phyloP scores from a whole-genome alignment of 2,113 vertebrate species.

The Neomonachus schauinslandi region DNA sequence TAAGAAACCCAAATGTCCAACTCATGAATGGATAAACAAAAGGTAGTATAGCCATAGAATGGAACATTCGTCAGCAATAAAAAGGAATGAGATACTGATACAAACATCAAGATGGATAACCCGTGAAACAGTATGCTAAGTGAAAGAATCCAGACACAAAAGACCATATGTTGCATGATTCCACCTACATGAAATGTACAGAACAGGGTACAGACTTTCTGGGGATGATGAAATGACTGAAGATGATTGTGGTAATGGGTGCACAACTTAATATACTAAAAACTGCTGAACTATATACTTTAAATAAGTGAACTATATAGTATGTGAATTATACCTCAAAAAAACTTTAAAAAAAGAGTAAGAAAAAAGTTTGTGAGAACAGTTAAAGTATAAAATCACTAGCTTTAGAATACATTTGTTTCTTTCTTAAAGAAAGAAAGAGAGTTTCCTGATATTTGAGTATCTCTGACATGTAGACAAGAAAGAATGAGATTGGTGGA shows the following conservation, averaged over 20 bases:
- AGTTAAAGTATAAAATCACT: constrained; percentile 4
- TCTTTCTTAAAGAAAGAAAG: neutral
- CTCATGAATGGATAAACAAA: constrained; percentile 4
- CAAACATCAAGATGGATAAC: neutral
- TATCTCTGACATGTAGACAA: constrained; percentile 41
- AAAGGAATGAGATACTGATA: constrained; percentile 27
- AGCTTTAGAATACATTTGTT: neutral
- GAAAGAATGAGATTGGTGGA: neutral
- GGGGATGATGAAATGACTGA: constrained; percentile 16
- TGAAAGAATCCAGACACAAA: constrained; percentile 16
- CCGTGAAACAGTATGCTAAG: neutral
- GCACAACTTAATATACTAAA: constrained; percentile 38
- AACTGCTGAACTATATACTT: neutral
- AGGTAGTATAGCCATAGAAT: neutral
- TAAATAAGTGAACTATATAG: neutral
- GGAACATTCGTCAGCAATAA: constrained; percentile 38
- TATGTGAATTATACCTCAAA: constrained; percentile 3
- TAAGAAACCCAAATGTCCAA: constrained; percentile 34
- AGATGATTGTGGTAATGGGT: neutral
- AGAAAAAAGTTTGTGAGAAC: neutral
- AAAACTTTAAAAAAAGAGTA: neutral
- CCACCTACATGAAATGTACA: constrained; percentile 15
- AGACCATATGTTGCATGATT: neutral
- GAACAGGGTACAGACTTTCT: neutral
- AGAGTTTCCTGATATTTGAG: neutral